Base-by-base conservation (phyloP, 2,113 vertebrate genomes). In the Dasyurus viverrinus region DNA sequence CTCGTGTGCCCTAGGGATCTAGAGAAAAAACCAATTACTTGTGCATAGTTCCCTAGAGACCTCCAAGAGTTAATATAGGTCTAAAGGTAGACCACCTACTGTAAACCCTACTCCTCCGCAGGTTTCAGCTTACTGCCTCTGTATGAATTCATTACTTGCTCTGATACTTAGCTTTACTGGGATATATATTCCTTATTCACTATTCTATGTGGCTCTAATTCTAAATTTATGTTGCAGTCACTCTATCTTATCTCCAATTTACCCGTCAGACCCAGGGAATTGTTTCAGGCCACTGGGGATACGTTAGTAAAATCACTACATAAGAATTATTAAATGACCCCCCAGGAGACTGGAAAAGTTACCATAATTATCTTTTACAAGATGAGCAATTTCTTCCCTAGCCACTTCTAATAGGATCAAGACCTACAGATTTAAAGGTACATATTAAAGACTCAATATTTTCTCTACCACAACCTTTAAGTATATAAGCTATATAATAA, bases 161-260 rank as follows among this genome's bases (percentile, higher is more conserved):
- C 89, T 89, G 68, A 46, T 90, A 53, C 46, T 91, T 68, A 47
- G n/a, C 16, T 84, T 84, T 42, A 84, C 42, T n/a, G n/a, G 47
- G 89, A 93, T 53, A 92, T 96, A 94, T 93, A 91, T 84, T 96
- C 89, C 96, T 94, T 94, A 94, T 95, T 97, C 93, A 89, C 68
- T 95, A 53, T 92, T 92, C 90, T 95, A 24, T 95, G 93, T 54
- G 91, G 92, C 30, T 94, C 92, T 89, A 96, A 95, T 54, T 95
- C 91, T 90, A 95, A 90, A 94, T 97, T 94, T 95, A 93, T 89
- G 95, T 53, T 93, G 94, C 94, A 27, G 54, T 90, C 57, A 96
- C 50, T 96, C 53, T 93, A 53, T 93, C 46, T 97, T 96, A 97
- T 96, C 92, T 96, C 90, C n/a, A 96, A 96, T n/a, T 84, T 48